Evolutionary conservation across 2,113 vertebrate species (phyloP), one percentile per base, ranked within the genome.

Genomic region (Elephantulus edwardii): DNA sequence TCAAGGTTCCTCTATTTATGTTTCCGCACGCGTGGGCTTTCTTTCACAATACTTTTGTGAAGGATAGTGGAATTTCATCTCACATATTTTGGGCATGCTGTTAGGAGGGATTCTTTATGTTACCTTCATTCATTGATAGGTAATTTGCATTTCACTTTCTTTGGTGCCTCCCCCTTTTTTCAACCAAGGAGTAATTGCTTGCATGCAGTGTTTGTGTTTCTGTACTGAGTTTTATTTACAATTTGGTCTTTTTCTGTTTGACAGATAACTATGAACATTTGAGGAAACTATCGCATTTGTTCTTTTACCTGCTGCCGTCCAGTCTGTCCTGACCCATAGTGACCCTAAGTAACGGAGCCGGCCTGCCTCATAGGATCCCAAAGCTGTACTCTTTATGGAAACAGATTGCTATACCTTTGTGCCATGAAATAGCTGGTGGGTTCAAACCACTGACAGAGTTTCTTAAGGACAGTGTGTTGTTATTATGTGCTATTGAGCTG

Each of bases 1-100:
- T 96, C 83, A 96, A 46, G 81, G 56, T 38, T 80, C 40, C n/a
- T 82, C 62, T 75, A 46, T 72, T 93, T 89, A 40, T 75, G 6
- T 44, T 89, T n/a, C 87, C 50, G 56, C 6, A 48, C 0, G 0
- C 46, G 35, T 74, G 60, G 24, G 38, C 40, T 82, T 82, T 28
- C 70, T 88, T 86, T 90, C 50, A 40, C n/a, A 48, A 1, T 46
- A 26, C 17, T 46, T n/a, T n/a, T n/a, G n/a, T n/a, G n/a, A n/a
- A n/a, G n/a, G n/a, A n/a, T n/a, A n/a, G n/a, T n/a, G n/a, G n/a
- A n/a, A n/a, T n/a, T n/a, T n/a, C n/a, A n/a, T n/a, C n/a, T n/a
- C n/a, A n/a, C n/a, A n/a, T n/a, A n/a, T n/a, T n/a, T n/a, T n/a
- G n/a, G n/a, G 52, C 4, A 17, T 54, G 6, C 46, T 82, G 70